Evolutionary conservation across 1,140 invertebrate genomes (phyloP).

Genomic region (Coptotermes formosanus): DNA sequence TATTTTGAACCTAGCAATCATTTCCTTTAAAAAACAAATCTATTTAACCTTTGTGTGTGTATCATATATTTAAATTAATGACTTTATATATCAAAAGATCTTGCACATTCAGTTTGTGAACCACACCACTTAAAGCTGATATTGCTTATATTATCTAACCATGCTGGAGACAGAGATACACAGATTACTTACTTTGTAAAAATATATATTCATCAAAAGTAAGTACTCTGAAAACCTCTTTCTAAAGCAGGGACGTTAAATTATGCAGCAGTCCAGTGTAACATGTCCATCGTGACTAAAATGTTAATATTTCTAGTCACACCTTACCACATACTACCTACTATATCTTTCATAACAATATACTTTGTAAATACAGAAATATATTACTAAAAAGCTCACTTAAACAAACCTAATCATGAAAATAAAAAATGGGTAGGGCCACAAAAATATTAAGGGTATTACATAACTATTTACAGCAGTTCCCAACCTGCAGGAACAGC

Average conservation of each 20-base stretch:
- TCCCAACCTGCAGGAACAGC: neutral
- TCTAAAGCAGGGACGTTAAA: neutral
- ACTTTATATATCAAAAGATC: neutral
- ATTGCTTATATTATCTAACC: neutral
- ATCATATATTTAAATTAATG: neutral
- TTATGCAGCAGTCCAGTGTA: neutral
- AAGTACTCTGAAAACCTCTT: neutral
- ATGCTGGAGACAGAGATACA: neutral
- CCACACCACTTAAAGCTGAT: slow-evolving; percentile 4
- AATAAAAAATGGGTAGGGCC: neutral
- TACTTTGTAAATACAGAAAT: neutral
- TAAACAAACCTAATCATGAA: neutral
- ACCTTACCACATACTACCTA: neutral
- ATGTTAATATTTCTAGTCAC: too few relatives aligned
- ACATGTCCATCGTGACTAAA: too few relatives aligned
- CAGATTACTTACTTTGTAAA: slow-evolving; percentile 8
- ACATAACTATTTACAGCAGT: neutral
- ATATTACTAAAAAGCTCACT: neutral
- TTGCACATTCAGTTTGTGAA: neutral
- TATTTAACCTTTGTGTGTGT: neutral
- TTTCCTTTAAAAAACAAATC: neutral
- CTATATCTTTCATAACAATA: neutral
- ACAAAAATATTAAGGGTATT: neutral
- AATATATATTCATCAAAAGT: neutral
- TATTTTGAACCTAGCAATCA: neutral